Evolutionary conservation across 35 echinoderm and acorn worm species (phyloP).

Genomic region (Patiria miniata): DNA sequence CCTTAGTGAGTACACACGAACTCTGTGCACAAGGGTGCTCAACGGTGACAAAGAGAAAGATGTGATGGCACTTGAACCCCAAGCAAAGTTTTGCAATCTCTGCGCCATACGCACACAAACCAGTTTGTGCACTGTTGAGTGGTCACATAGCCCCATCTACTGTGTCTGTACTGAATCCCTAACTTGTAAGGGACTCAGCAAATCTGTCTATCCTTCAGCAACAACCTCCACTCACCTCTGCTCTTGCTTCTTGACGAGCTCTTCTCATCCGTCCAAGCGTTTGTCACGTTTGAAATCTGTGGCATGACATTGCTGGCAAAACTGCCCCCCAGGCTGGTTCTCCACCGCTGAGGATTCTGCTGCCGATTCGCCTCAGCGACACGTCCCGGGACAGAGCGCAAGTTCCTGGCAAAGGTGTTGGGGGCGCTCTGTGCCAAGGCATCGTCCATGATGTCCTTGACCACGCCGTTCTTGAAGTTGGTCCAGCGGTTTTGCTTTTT

Average conservation of each 20-base stretch:
- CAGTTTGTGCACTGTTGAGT: no score
- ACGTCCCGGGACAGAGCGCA: not conserved
- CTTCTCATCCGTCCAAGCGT: conserved; percentile 35
- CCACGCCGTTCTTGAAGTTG: conserved; percentile 83
- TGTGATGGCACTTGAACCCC: no score
- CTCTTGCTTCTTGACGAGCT: conserved; percentile 25
- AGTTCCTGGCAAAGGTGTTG: conserved; percentile 34
- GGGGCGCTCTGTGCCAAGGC: conserved; percentile 33
- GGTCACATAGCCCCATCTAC: no score
- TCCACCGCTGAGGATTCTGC: not conserved
- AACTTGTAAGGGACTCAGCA: not conserved
- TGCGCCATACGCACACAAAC: no score
- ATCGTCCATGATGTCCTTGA: conserved; percentile 57
- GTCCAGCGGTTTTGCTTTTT: conserved; percentile 78
- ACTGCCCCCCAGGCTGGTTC: not conserved
- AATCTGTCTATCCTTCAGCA: not conserved
- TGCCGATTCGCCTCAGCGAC: conserved; percentile 22
- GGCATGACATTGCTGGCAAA: conserved; percentile 41
- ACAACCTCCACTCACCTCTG: conserved; percentile 11
- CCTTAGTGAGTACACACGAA: no score
- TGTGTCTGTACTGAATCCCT: no score
- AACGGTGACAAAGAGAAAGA: no score
- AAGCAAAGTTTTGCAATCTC: no score
- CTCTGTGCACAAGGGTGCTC: no score
- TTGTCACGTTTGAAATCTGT: conserved; percentile 48